Evolutionary conservation across 2,113 vertebrate species (phyloP).

Genomic region (Brachyhypopomus occidentalis): DNA sequence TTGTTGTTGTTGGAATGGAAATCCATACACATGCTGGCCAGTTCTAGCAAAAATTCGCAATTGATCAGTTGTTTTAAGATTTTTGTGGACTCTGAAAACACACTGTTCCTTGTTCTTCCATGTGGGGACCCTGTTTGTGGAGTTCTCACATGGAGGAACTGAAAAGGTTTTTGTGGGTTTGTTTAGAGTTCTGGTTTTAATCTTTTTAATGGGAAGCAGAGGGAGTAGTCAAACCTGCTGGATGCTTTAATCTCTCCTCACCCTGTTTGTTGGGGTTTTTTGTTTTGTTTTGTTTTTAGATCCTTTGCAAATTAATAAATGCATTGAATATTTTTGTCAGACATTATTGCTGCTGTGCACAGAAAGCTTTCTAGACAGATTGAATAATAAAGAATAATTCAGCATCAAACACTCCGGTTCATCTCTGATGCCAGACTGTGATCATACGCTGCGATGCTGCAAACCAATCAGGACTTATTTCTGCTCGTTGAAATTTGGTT

Average conservation of each 20-base stretch:
- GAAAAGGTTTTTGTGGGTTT: not conserved
- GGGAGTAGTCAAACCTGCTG: not conserved
- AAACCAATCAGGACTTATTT: not conserved
- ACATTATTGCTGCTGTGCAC: not conserved
- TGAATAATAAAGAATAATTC: not conserved
- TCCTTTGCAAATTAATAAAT: not conserved
- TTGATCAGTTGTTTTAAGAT: not conserved
- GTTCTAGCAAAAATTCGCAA: not conserved
- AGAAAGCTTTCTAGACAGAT: not conserved
- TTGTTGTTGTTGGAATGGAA: not conserved
- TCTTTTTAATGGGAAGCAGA: not conserved
- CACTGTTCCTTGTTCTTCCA: not conserved
- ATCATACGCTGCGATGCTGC: not conserved
- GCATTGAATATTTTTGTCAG: not conserved
- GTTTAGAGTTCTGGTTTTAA: not conserved
- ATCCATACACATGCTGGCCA: not conserved
- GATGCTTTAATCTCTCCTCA: not conserved
- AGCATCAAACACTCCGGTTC: not conserved
- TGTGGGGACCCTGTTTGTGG: too few species aligned
- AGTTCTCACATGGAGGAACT: not conserved
- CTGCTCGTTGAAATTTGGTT: not conserved
- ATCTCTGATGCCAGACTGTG: not conserved
- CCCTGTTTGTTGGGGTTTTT: not conserved
- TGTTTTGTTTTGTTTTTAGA: not conserved
- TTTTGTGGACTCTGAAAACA: not conserved